phyloP scores from a whole-genome alignment of 2,113 vertebrate genomes.

The Perca flavescens region DNA sequence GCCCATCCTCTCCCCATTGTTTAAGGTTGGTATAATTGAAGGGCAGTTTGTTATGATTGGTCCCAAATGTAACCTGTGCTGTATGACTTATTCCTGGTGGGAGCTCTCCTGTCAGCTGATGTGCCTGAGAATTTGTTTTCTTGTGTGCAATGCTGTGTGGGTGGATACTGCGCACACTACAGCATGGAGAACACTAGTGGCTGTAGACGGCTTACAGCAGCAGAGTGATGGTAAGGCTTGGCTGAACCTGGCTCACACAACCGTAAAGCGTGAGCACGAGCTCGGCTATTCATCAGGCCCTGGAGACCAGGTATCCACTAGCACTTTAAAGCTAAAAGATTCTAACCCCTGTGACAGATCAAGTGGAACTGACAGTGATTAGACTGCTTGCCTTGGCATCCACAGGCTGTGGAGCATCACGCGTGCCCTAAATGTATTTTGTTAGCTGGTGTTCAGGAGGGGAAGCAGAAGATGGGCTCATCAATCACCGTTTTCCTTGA shows the following conservation, averaged over 20 bases:
- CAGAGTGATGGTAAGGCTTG: conserved; percentile 69
- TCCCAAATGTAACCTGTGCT: conserved; percentile 51
- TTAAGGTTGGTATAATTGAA: conserved; percentile 66
- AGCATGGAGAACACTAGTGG: conserved; percentile 18
- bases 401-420: conserved; percentile 57
- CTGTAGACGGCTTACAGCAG: conserved; percentile 54
- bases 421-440: conserved; percentile 57
- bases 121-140: conserved; percentile 39
- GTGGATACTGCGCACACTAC: conserved; percentile 32
- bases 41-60: conserved; percentile 53
- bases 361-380: conserved; percentile 77
- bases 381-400: conserved; percentile 58
- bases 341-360: conserved; percentile 66
- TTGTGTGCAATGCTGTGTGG: conserved; percentile 45
- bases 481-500: conserved; percentile 74
- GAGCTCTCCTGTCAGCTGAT: conserved; percentile 64
- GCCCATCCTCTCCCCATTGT: conserved; percentile 56
- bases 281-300: conserved; percentile 52
- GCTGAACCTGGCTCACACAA: conserved; percentile 49
- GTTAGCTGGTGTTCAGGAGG: conserved; percentile 55
- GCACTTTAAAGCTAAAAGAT: conserved; percentile 67
- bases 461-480: conserved; percentile 65
- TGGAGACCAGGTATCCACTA: conserved; percentile 55
- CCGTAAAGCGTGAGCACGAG: conserved; percentile 46
- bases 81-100: conserved; percentile 55